Percentiles rank a stretch among this genome's conserved stretches.
phyloP scores from a whole-genome alignment of 2,797 vertebrate genomes.

The Coranthus polyacanthus region DNA sequence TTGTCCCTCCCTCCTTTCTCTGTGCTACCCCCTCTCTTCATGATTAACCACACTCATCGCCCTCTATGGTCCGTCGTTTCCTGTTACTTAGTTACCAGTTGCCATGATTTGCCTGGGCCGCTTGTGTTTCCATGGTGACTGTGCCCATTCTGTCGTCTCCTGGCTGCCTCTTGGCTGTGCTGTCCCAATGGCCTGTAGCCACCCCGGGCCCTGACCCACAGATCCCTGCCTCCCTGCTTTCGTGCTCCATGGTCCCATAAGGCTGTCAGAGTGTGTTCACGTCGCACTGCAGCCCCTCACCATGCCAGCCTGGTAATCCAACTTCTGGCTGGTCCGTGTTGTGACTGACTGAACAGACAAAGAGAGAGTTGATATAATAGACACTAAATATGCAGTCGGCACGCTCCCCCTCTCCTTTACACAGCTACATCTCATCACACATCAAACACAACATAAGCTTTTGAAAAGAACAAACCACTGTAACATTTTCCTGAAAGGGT shows the following conservation, averaged over 20 bases:
- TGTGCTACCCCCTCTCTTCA: constrained; percentile 49
- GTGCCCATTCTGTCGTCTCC: constrained; percentile 85
- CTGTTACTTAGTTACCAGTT: constrained; percentile 91
- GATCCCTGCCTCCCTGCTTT: constrained; percentile 56
- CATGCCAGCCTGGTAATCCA: constrained; percentile 64
- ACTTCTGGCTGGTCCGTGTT: constrained; percentile 72
- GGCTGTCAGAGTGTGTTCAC: constrained; percentile 77
- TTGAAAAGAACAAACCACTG: constrained; percentile 4
- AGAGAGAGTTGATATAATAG: constrained; percentile 48
- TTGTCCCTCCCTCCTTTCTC: constrained; percentile 50
- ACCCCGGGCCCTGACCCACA: constrained; percentile 78
- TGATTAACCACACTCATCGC: constrained; percentile 81
- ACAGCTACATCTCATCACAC: constrained; percentile 24
- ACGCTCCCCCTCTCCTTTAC: constrained; percentile 13
- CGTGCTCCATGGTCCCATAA: constrained; percentile 70
- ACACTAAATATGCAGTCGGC: constrained; percentile 45
- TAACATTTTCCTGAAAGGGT: background rate
- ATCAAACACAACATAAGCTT: constrained; percentile 14
- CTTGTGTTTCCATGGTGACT: constrained; percentile 88
- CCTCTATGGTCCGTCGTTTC: constrained; percentile 82
- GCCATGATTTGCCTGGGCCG: constrained; percentile 85
- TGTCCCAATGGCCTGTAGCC: constrained; percentile 80
- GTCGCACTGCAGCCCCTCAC: constrained; percentile 61
- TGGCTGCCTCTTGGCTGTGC: constrained; percentile 81
- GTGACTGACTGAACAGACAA: constrained; percentile 63